A percentile compares a stretch with the other conserved stretches of the same genome.
phyloP scores from a whole-genome alignment of 2,113 vertebrate species.

The Syngnathus typhle region DNA sequence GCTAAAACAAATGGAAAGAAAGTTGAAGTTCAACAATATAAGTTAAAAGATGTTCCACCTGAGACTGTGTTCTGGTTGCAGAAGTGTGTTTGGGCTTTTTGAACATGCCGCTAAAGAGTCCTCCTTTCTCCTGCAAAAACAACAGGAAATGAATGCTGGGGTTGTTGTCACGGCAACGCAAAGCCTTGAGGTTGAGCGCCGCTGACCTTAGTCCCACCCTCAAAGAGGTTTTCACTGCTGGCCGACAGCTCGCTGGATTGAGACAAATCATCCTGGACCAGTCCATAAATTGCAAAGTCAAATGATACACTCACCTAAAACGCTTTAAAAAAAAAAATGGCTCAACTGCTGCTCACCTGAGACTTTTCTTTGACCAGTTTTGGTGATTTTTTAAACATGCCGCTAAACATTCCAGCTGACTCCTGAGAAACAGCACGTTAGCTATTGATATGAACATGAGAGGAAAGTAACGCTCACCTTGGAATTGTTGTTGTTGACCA shows the following conservation, averaged over 20 bases:
- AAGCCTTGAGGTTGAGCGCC: neutral
- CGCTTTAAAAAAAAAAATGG: neutral
- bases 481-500: conserved; percentile 15
- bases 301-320: neutral
- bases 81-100: conserved; percentile 30
- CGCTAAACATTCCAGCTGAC: conserved; percentile 29
- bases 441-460: neutral
- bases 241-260: conserved; percentile 16
- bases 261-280: conserved; percentile 37
- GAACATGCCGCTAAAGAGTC: conserved; percentile 45
- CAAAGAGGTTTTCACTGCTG: conserved; percentile 35
- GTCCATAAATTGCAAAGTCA: neutral
- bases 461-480: conserved; percentile 18
- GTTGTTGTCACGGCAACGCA: neutral
- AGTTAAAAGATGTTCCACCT: conserved; percentile 26
- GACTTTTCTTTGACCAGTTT: conserved; percentile 14
- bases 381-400: conserved; percentile 34
- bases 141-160: neutral
- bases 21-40: neutral
- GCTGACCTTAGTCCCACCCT: conserved; percentile 31
- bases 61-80: conserved; percentile 14
- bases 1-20: too few species aligned
- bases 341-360: conserved; percentile 18
- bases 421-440: conserved; percentile 15
- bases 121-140: conserved; percentile 46